Base-by-base conservation (phyloP, 2,797 vertebrate species). In the Silurus lanzhouensis region DNA sequence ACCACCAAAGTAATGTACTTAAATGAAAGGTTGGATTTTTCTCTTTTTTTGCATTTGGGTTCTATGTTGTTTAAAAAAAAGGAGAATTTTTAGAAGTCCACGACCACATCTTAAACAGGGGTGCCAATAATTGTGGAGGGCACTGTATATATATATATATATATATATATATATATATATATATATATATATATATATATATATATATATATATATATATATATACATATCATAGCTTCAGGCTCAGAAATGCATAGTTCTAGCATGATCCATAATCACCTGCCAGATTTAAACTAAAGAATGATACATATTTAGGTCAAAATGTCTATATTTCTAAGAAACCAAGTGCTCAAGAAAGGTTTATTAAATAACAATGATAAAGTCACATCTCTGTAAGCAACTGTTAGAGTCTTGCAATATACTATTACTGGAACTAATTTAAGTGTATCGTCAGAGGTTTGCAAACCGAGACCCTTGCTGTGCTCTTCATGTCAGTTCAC, bases 351-450 rank as follows among this genome's bases (percentile, higher is more conserved):
- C 46, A 84, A 83, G 78, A 88, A 87, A 85, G 84, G 48, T 77
- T 88, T 85, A 83, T 90, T 89, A 89, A 89, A 89, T 68, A 87
- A 82, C 46, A 22, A 82, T 3, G 46, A 82, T 63, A 84, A 88
- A 74, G 61, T 90, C 89, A 88, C 82, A 83, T 80, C 81, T 63
- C 67, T 70, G 76, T 85, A 91, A 88, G 89, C 85, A 87, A 84
- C 77, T 85, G 84, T 86, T 89, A 85, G 75, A 88, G 89, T 89
- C 86, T 88, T 82, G 87, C 84, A 87, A 87, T 90, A 89, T 85
- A 89, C 84, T 86, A 88, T 90, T 86, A 91, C 91, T 87, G 91
- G 90, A 91, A 90, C 80, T 76, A 85, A 89, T 86, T 84, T 48
- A 82, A 76, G 77, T 89, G 88, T 90, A 93, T 91, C 90, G 89